Percentiles rank a stretch among this genome's conserved stretches.
These are phyloP conservation scores for Latrodectus elegans DNA, from an alignment of 2,888 invertebrate species.

Conservation along the genomic window DNA sequence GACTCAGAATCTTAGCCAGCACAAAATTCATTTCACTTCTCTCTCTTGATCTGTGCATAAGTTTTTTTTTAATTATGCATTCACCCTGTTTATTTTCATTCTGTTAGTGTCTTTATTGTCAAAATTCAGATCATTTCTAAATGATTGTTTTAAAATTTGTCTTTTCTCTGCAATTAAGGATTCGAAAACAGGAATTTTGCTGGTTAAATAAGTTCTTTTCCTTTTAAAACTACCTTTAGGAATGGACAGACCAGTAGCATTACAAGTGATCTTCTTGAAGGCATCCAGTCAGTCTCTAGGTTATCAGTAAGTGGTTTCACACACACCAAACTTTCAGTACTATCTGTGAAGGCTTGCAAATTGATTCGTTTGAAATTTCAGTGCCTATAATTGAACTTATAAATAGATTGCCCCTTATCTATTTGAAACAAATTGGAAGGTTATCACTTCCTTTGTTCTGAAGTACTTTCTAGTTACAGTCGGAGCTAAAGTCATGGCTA, in stretches of 20 bases:
- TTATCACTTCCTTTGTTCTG: background rate
- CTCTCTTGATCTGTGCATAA: slow-evolving; percentile 7
- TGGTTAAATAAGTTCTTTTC: slow-evolving; percentile 16
- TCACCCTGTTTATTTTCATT: slow-evolving; percentile 12
- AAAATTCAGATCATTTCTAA: background rate
- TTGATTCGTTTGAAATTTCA: slow-evolving; percentile 13
- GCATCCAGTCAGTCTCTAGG: slow-evolving; percentile 13
- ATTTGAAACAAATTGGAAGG: background rate
- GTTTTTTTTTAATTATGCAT: slow-evolving; percentile 14
- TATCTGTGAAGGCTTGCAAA: slow-evolving; percentile 2
- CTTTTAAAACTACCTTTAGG: slow-evolving; percentile 5
- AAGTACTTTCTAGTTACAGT: background rate
- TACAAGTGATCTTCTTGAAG: slow-evolving; percentile 5
- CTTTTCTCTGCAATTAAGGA: slow-evolving; percentile 7
- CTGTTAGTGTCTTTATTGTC: background rate
- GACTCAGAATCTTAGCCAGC: slow-evolving; percentile 6
- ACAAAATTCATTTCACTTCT: slow-evolving; percentile 14
- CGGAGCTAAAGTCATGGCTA: background rate
- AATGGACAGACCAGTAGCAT: background rate
- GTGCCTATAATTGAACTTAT: background rate
- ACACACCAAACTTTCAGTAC: background rate
- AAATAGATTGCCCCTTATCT: background rate
- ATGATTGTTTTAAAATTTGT: too few species aligned
- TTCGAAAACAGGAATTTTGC: background rate
- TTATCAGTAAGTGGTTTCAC: slow-evolving; percentile 20